Evolutionary conservation across 2,113 vertebrate species (phyloP).

Genomic region (Hippotragus niger): DNA sequence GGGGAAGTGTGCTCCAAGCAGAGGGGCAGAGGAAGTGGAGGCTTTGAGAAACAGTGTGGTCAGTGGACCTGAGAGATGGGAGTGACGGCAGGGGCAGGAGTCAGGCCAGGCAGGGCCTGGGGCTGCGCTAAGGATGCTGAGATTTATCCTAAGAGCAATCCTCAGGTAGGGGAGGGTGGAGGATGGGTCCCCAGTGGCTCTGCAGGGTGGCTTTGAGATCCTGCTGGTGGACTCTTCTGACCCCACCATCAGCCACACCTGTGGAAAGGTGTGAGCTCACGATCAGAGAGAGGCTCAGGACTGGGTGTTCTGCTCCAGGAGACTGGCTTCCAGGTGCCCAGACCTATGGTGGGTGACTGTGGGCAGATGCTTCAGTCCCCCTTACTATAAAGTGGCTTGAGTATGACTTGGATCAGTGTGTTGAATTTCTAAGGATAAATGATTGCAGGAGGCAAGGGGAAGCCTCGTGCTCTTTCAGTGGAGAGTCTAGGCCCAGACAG

Average conservation of each 20-base stretch:
- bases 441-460: neutral
- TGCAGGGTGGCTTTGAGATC: neutral
- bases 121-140: fast-evolving
- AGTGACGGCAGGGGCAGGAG: neutral
- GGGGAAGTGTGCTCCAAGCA: neutral
- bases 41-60: neutral
- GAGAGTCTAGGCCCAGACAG: neutral
- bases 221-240: neutral
- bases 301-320: neutral
- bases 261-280: fast-evolving
- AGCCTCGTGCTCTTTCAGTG: neutral
- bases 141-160: neutral
- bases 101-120: neutral
- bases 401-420: neutral
- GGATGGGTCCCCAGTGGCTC: fast-evolving
- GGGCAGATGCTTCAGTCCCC: neutral
- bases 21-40: neutral
- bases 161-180: neutral
- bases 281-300: neutral
- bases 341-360: neutral
- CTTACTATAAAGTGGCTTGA: neutral
- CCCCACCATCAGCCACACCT: neutral
- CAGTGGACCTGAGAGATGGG: neutral
- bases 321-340: neutral
- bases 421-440: neutral